Evolutionary conservation across 2,797 vertebrate species (phyloP), one percentile per base, ranked within the genome.

Genomic region (Margarornis squamiger): DNA sequence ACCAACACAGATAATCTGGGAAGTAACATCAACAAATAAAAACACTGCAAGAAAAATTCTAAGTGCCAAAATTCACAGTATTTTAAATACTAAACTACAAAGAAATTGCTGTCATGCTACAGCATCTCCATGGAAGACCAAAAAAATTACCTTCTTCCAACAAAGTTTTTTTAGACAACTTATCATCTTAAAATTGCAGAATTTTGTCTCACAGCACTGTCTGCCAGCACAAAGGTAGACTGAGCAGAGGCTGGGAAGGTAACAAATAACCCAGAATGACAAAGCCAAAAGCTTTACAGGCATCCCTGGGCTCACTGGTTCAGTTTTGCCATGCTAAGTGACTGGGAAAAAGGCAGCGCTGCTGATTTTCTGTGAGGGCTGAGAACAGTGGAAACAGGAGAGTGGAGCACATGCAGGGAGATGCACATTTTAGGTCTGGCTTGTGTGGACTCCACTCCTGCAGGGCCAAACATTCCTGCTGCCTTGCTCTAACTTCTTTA

Each of bases 301-400:
- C 19, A 57, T 9, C 21, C 5, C 23, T 21, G 61, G 21, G 14
- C 57, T 45, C 63, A 21, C 27, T 7, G 38, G 46, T 26, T 46
- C 7, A 1, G 27, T 48, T 83, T n/a, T 3, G 3, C 23, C 23
- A 6, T 0, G 20, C 13, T 11, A n/a, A 58, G 13, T 1, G 18
- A 23, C 13, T 4, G 43, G 5, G 21, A 41, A 43, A 86, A 76
- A 70, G 22, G 36, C 39, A 70, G 13, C 4, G 22, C 23, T 65
- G 14, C 9, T 16, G 63, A 43, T 75, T 51, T 70, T 76, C 74
- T 66, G 21, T 39, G 36, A 27, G 17, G 32, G 21, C 1, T 27
- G 19, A 2, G 15, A 84, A 39, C 3, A 51, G 29, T 0, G 76
- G 83, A 38, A 38, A 75, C 4, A 48, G 32, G 0, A 77, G 83